Evolutionary conservation across 2,888 invertebrate genomes (phyloP), one percentile per base, ranked within the genome.

Genomic region (Stenodera caucasica): DNA sequence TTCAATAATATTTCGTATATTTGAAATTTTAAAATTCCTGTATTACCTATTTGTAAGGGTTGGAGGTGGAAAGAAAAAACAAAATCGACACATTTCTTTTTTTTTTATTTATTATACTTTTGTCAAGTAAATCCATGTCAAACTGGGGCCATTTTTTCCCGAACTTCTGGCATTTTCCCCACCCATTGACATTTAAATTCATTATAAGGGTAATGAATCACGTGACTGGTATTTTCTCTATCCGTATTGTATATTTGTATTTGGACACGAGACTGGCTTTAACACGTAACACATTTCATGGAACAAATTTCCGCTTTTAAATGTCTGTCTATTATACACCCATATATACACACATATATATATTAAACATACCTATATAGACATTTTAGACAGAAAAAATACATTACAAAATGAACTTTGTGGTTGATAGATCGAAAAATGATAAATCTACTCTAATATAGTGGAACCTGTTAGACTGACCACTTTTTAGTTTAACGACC

Each of bases 251-350:
- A 37, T 54, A 30, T 53, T 23, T 54, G 35, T 35, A 49, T 58
- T 52, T 52, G 54, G 50, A 63, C 61, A 64, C 61, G 60, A 58
- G 56, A 51, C 53, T 55, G 59, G 53, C 61, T 65, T 55, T n/a
- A 66, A 67, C 66, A 66, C 67, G 68, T 67, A 67, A 66, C 68
- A 66, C 68, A 68, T 71, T 68, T 67, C 70, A 67, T 67, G 69
- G 63, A 71, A 72, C 69, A 70, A 68, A 72, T 70, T 70, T 72
- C 72, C 72, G 70, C 67, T 69, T 70, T 72, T 67, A 70, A 70
- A 70, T 67, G 70, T 70, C 68, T 69, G 67, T 72, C 72, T 67
- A 60, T 61, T 57, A 55, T 62, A 61, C 61, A 65, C 60, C 57
- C n/a, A 33, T 9, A 32, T 9, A 30, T 7, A 33, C 33, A 33